Evolutionary conservation across 2,113 vertebrate genomes (phyloP), one percentile per base, ranked within the genome.

Genomic region (Uria aalge): DNA sequence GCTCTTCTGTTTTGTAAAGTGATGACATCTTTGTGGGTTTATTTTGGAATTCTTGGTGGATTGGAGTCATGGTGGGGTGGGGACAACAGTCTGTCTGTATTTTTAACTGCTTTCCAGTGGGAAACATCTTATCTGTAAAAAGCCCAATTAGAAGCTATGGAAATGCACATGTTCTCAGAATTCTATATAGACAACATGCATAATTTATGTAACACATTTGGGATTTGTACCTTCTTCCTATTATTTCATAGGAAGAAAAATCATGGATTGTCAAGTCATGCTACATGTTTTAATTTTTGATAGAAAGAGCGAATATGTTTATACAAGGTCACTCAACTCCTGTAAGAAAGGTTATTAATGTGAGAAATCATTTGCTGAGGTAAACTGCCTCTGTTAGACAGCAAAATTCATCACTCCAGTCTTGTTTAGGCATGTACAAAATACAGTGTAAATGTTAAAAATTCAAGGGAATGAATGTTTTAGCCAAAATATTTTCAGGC

Each of bases 351-450:
- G 88, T 97, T 98, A 94, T 96, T 97, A 98, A 96, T 96, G 74
- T 93, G 88, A 97, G 87, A 98, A 97, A 93, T 98, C 97, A 95
- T 97, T 95, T 97, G 94, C 96, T 96, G 96, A 97, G 85, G 90
- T 97, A 97, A 97, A 97, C 86, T 80, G 96, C 60, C 90, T 97
- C 64, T 92, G 43, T 90, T 89, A 95, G 95, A 96, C 78, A 96
- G 95, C 79, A 95, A 97, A 97, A 98, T 97, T 96, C 79, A 96
- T 98, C 94, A 97, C 69, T 98, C 55, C 71, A 63, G 48, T 94
- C 83, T 92, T 96, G 75, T 93, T 97, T 95, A 95, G 76, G 60
- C 78, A 90, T 78, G 75, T 95, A 89, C 40, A 97, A 97, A 97
- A 87, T 84, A 75, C 48, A 72, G 23, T 64, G 55, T 96, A 94